Conservation (phyloP, 2,888 invertebrate genomes). For the Morpho helenor region DNA sequence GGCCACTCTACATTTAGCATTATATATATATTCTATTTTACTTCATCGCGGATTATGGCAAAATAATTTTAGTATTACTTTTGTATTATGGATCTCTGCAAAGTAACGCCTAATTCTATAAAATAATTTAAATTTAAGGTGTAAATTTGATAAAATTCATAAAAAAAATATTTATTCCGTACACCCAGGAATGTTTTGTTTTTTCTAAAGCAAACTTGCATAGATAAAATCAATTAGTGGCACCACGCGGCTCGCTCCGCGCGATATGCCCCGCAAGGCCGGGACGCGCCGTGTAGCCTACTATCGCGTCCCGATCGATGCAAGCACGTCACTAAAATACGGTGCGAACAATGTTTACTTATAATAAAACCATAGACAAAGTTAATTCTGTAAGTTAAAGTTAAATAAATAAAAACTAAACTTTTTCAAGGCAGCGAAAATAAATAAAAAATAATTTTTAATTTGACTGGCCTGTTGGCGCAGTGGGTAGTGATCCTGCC, state of each 20-base stretch:
- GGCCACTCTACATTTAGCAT: too few species aligned
- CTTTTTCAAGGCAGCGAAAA: not conserved
- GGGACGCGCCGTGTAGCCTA: constrained; percentile 47
- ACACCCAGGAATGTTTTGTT: constrained; percentile 14
- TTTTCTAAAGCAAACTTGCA: constrained; percentile 31
- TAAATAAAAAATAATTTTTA: not conserved
- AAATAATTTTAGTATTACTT: too few species aligned
- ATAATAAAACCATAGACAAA: not conserved
- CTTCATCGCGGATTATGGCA: too few species aligned
- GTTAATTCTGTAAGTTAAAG: not conserved
- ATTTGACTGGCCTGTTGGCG: too few species aligned
- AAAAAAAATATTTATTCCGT: not conserved
- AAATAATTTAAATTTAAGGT: too few species aligned
- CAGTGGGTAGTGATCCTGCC: too few species aligned
- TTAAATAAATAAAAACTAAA: not conserved
- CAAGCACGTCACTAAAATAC: constrained; percentile 33
- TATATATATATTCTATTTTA: too few species aligned
- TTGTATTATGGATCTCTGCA: too few species aligned
- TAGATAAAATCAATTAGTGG: constrained; percentile 67
- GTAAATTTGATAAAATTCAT: too few species aligned
- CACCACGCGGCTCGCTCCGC: constrained; percentile 47
- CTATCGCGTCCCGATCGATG: constrained; percentile 49
- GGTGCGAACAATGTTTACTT: constrained; percentile 21
- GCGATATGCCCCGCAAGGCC: constrained; percentile 44
- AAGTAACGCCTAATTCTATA: too few species aligned